These are phyloP conservation scores for Luidia sarsii DNA, from an alignment of 53 echinoderm and acorn worm species.

Conservation along the genomic window DNA sequence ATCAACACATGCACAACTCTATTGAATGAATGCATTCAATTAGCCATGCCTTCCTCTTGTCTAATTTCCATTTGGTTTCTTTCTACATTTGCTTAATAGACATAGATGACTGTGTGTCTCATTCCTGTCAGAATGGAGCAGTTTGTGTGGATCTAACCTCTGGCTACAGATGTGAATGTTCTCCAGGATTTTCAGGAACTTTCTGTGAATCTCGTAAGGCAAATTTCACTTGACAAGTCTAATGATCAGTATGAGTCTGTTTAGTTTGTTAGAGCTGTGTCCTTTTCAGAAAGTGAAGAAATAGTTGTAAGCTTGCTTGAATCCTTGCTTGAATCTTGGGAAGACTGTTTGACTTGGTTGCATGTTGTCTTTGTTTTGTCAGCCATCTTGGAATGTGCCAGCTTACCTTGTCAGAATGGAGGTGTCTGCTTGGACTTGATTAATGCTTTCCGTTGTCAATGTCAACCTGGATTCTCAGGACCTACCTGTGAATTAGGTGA, in stretches of 20 bases:
- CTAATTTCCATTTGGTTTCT: too few relatives aligned
- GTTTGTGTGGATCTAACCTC: conserved; percentile 28
- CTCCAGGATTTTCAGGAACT: conserved; percentile 34
- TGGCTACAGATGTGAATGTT: conserved; percentile 54
- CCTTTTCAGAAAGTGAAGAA: too few relatives aligned
- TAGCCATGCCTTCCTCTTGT: too few relatives aligned
- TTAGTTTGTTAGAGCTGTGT: too few relatives aligned
- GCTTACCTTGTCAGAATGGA: conserved; percentile 42
- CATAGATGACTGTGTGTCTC: conserved; percentile 33
- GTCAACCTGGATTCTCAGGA: conserved; percentile 20
- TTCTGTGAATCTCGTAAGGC: conserved; percentile 9
- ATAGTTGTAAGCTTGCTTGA: too few relatives aligned
- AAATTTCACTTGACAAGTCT: too few relatives aligned
- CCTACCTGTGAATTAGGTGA: conserved; percentile 23
- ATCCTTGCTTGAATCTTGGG: too few relatives aligned
- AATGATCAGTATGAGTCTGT: too few relatives aligned
- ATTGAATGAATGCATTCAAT: too few relatives aligned
- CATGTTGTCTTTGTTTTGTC: not conserved
- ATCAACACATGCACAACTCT: not conserved
- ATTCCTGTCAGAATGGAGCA: conserved; percentile 55
- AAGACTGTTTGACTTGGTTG: too few relatives aligned
- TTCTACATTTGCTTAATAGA: too few relatives aligned
- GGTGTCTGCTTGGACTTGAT: conserved; percentile 31
- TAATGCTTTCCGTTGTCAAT: conserved; percentile 26
- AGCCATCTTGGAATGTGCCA: conserved; percentile 29